phyloP scores from a whole-genome alignment of 1,140 invertebrate genomes.

The Hyposmocoma kahamanoa region DNA sequence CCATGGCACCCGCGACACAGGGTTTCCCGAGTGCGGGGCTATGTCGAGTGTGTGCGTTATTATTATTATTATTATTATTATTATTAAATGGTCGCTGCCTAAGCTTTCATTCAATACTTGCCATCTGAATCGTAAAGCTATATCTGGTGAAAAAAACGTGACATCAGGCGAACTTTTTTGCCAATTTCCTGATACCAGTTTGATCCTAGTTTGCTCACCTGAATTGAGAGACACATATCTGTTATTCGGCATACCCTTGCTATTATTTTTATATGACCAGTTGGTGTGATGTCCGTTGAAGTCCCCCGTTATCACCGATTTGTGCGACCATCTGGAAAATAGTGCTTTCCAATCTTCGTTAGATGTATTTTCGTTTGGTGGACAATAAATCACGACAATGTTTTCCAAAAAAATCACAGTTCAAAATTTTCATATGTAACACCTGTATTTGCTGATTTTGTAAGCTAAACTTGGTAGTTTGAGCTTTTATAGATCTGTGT shows the following conservation, averaged over 20 bases:
- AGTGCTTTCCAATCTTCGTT: constrained; percentile 21
- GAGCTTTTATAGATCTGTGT: constrained; percentile 17
- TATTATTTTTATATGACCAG: constrained; percentile 16
- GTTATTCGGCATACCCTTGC: constrained; percentile 10
- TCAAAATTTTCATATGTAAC: neutral
- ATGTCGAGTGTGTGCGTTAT: too few species aligned
- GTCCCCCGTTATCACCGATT: constrained; percentile 21
- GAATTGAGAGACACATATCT: constrained; percentile 17
- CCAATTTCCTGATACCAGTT: constrained; percentile 9
- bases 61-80: constrained; percentile 14
- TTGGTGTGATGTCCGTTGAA: constrained; percentile 25
- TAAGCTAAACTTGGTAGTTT: neutral
- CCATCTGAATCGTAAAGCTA: constrained; percentile 16
- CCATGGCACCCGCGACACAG: too few species aligned
- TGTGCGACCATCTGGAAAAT: constrained; percentile 14
- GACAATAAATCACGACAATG: constrained; percentile 9
- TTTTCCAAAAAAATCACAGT: constrained; percentile 1
- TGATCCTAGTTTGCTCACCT: constrained; percentile 12
- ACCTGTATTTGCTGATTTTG: neutral
- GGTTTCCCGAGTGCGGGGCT: too few species aligned
- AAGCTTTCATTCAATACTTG: constrained; percentile 16
- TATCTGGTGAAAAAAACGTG: constrained; percentile 14
- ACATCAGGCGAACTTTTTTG: constrained; percentile 19
- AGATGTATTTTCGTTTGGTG: constrained; percentile 9
- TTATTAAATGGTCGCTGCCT: constrained; percentile 23